phyloP scores from a whole-genome alignment of 2,797 vertebrate species.

The Peromyscus aztecus region DNA sequence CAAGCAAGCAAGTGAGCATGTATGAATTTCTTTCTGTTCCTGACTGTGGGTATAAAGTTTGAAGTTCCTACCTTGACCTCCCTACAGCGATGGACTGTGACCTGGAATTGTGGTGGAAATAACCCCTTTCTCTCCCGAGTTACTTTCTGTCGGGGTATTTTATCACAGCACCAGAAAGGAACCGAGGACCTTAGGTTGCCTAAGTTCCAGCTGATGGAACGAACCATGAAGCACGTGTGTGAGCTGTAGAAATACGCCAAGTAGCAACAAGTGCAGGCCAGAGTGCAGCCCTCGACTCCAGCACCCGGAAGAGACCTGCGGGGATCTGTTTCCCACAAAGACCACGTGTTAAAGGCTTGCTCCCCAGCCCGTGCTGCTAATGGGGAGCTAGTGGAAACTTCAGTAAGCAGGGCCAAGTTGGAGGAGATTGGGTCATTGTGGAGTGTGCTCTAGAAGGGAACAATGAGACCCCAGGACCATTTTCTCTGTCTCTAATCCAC shows the following conservation, averaged over 20 bases:
- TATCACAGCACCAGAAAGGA: not conserved
- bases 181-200: not conserved
- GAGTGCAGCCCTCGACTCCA: not conserved
- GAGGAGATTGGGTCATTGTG: not conserved
- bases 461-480: not conserved
- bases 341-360: not conserved
- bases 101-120: not conserved
- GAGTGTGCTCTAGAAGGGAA: not conserved
- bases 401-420: not conserved
- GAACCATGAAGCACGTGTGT: not conserved
- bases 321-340: not conserved
- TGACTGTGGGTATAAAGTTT: not conserved
- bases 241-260: not conserved
- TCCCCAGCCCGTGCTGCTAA: not conserved
- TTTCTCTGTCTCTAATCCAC: not conserved
- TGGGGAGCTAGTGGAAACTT: not conserved
- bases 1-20: not conserved
- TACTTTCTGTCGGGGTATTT: not conserved
- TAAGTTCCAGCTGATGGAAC: conserved; percentile 12
- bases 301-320: not conserved
- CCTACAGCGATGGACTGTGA: not conserved
- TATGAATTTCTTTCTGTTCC: not conserved
- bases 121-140: not conserved
- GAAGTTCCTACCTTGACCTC: not conserved
- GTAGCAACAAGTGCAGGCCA: not conserved